Evolutionary conservation across 2,888 invertebrate species (phyloP).

Genomic region (Phortica magna): DNA sequence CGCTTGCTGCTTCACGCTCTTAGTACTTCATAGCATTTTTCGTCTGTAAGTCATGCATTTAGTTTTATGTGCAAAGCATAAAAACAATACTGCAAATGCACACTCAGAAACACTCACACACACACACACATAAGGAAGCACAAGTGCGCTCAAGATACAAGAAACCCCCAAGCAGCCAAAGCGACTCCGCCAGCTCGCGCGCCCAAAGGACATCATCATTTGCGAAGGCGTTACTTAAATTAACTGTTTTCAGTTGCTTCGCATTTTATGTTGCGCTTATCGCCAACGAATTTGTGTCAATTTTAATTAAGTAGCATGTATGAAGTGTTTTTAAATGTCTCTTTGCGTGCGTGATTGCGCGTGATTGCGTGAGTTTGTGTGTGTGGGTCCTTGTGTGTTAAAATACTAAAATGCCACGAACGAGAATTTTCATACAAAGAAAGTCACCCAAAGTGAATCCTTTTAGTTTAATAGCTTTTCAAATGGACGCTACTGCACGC

Average conservation of each 20-base stretch:
- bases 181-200: no score
- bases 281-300: slow-evolving; percentile 1
- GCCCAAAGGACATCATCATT: no score
- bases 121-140: neutral
- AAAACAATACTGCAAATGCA: slow-evolving; percentile 16
- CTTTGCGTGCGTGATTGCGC: no score
- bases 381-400: no score
- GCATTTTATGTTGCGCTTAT: slow-evolving; percentile 4
- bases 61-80: slow-evolving; percentile 25
- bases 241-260: slow-evolving; percentile 10
- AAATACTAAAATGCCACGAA: no score
- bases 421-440: no score
- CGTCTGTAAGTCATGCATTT: slow-evolving; percentile 27
- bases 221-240: neutral
- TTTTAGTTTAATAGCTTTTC: no score
- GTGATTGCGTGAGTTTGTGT: neutral
- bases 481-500: no score
- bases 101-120: slow-evolving; percentile 41
- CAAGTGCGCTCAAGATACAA: neutral
- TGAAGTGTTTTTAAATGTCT: neutral
- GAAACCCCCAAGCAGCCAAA: no score
- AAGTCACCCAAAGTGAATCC: no score
- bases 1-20: neutral
- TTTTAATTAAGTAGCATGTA: slow-evolving; percentile 16
- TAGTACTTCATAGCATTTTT: slow-evolving; percentile 4